These are phyloP conservation scores for Caenorhabditis elegans DNA, from an alignment of 1,140 invertebrate species.

Conservation along the genomic window WBcel235 BX284605.5:17745501-17746000, in stretches of 20 bases:
- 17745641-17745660: conserved; percentile 22
- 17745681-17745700: conserved; percentile 3
- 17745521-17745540: conserved; percentile 22
- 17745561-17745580: conserved; percentile 28
- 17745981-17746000: too few species aligned
- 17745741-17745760: not conserved
- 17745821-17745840: not conserved
- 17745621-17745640: too few species aligned
- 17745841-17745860: not conserved
- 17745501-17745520: conserved; percentile 36
- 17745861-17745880: conserved; percentile 12
- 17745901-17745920: not conserved
- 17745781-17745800: conserved; percentile 8
- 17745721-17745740: not conserved
- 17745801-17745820: not conserved
- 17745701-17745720: not conserved
- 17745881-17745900: conserved; percentile 14
- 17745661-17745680: not conserved
- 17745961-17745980: not conserved
- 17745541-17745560: conserved; percentile 33
- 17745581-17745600: conserved; percentile 1
- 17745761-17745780: not conserved
- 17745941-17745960: too few species aligned
- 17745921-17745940: too few species aligned
- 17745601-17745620: too few species aligned